phyloP scores from a whole-genome alignment of 2,113 vertebrate genomes.

The Neolamprologus fasciatus region DNA sequence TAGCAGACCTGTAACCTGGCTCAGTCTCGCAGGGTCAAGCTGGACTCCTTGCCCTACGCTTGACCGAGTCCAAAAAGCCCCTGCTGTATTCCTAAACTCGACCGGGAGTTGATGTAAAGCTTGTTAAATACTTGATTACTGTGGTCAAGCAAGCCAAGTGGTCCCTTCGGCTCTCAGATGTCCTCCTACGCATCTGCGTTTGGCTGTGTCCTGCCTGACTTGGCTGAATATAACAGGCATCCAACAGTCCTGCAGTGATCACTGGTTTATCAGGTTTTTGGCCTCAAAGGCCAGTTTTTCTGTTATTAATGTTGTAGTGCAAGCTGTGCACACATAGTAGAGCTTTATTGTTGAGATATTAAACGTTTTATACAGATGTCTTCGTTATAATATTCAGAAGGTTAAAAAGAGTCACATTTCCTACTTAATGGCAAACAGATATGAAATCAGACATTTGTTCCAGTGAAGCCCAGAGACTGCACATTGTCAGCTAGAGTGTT shows the following conservation, averaged over 20 bases:
- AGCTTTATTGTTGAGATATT: neutral
- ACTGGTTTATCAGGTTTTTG: neutral
- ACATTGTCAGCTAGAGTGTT: neutral
- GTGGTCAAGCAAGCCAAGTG: neutral
- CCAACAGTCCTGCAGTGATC: neutral
- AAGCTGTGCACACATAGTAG: neutral
- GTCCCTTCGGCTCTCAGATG: neutral
- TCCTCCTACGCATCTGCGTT: neutral
- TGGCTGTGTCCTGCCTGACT: neutral
- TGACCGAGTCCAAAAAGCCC: neutral
- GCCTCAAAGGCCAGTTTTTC: neutral
- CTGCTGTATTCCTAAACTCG: neutral
- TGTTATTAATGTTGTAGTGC: neutral
- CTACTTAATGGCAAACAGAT: neutral
- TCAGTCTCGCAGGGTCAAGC: neutral
- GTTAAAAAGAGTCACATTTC: neutral
- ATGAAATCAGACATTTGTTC: neutral
- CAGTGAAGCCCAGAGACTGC: neutral
- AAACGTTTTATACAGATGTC: neutral
- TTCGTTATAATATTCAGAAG: neutral
- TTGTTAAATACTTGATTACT: neutral
- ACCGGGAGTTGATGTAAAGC: neutral
- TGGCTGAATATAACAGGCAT: neutral
- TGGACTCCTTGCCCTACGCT: rapidly evolving
- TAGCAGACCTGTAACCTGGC: neutral